A percentile compares a stretch with the other conserved stretches of the same genome.
Evolutionary conservation across 2,888 invertebrate genomes (phyloP).

Genomic region (Eilema caniola): DNA sequence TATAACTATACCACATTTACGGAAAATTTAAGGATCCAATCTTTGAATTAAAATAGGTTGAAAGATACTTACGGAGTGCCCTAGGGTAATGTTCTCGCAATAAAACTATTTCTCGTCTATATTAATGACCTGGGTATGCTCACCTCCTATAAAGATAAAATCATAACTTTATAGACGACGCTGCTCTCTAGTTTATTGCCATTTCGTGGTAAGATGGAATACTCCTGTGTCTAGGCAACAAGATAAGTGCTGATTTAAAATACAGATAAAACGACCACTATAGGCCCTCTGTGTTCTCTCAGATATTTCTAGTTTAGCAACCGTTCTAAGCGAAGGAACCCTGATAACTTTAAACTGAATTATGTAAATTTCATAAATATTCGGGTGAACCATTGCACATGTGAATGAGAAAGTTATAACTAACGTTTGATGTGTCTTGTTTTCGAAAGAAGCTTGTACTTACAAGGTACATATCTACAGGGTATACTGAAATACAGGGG

Average conservation of each 20-base stretch:
- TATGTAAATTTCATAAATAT: too few relatives aligned
- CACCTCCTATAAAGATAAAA: slow-evolving; percentile 2
- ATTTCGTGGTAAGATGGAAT: background rate
- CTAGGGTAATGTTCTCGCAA: background rate
- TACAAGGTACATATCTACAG: too few relatives aligned
- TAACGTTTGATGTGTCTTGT: too few relatives aligned
- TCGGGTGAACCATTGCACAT: too few relatives aligned
- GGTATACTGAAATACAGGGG: background rate
- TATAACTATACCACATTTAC: background rate
- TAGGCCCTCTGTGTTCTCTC: background rate
- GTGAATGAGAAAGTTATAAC: too few relatives aligned
- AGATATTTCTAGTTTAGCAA: background rate
- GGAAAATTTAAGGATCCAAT: background rate
- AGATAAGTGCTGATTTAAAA: background rate
- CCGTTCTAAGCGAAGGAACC: background rate
- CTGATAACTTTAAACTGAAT: too few relatives aligned
- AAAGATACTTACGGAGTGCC: background rate
- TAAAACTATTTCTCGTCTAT: slow-evolving; percentile 4
- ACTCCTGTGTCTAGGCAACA: background rate
- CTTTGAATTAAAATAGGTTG: background rate
- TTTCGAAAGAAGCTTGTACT: too few relatives aligned
- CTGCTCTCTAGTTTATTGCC: slow-evolving; percentile 1
- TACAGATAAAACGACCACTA: background rate
- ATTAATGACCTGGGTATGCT: slow-evolving; percentile 4
- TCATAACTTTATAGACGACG: background rate